These are phyloP conservation scores for Antheraea yamamai DNA, from an alignment of 2,888 invertebrate species.

Conservation along the genomic window DNA sequence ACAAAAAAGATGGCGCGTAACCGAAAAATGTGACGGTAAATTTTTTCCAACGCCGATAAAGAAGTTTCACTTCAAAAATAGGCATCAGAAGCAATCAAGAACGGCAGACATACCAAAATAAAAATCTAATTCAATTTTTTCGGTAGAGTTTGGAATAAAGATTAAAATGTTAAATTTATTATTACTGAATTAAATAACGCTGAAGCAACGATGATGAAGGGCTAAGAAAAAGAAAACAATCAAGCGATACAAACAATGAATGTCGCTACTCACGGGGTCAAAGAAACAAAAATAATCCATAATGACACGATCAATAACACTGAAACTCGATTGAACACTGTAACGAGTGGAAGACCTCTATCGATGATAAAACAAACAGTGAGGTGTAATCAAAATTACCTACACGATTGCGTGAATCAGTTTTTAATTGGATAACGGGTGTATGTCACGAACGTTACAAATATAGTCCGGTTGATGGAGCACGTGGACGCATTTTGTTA, in stretches of 20 bases:
- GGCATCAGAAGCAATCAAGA: no score
- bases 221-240: not conserved
- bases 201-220: not conserved
- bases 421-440: constrained; percentile 8
- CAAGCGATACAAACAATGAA: not conserved
- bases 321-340: constrained; percentile 41
- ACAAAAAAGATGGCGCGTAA: no score
- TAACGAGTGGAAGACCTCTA: constrained; percentile 10
- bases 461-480: constrained; percentile 8
- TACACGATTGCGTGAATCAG: constrained; percentile 14
- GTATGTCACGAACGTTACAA: constrained; percentile 5
- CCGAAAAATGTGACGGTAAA: no score
- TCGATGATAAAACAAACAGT: constrained; percentile 18
- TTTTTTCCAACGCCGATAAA: no score
- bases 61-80: no score
- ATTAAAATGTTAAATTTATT: not conserved
- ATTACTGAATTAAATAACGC: no score
- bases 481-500: constrained; percentile 11
- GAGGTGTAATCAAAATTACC: constrained; percentile 29
- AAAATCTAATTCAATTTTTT: not conserved
- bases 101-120: no score
- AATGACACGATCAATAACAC: constrained; percentile 38
- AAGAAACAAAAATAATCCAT: constrained; percentile 52
- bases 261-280: constrained; percentile 17
- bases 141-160: not conserved